Evolutionary conservation across 2,888 invertebrate genomes (phyloP).

Genomic region (Encarsia formosa): DNA sequence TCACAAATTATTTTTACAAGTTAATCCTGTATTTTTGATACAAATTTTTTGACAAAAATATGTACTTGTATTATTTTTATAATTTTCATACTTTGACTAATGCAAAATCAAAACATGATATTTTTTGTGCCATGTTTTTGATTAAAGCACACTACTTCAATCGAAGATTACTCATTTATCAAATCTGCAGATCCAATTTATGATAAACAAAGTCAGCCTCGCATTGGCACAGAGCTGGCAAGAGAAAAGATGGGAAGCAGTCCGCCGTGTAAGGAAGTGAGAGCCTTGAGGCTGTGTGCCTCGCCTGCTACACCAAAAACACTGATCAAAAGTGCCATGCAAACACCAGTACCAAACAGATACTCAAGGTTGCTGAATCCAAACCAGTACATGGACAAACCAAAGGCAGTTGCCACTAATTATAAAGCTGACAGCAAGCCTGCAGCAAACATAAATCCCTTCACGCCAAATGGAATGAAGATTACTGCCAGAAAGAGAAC

Average conservation of each 20-base stretch:
- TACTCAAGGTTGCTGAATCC: conserved; percentile 40
- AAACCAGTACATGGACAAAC: conserved; percentile 50
- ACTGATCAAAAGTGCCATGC: conserved; percentile 65
- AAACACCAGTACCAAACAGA: conserved; percentile 55
- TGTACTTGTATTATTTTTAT: no score
- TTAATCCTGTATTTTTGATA: no score
- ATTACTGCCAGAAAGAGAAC: conserved; percentile 66
- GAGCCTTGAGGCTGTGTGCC: conserved; percentile 70
- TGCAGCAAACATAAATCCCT: conserved; percentile 79
- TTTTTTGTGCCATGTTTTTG: no score
- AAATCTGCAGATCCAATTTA: no score
- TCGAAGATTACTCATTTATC: no score
- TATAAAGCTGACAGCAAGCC: conserved; percentile 57
- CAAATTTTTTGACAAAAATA: no score
- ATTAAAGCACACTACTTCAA: no score
- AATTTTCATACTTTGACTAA: no score
- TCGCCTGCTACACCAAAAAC: conserved; percentile 85
- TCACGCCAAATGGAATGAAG: conserved; percentile 72
- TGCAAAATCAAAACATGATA: no score
- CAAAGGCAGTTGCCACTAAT: conserved; percentile 48
- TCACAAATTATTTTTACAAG: no score
- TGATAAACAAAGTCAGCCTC: no score
- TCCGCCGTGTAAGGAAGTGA: conserved; percentile 60
- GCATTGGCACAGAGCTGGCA: no score
- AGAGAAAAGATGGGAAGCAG: conserved; percentile 53